Base-by-base conservation (phyloP, 23 tunicate species). In the Trididemnum clinides region DNA sequence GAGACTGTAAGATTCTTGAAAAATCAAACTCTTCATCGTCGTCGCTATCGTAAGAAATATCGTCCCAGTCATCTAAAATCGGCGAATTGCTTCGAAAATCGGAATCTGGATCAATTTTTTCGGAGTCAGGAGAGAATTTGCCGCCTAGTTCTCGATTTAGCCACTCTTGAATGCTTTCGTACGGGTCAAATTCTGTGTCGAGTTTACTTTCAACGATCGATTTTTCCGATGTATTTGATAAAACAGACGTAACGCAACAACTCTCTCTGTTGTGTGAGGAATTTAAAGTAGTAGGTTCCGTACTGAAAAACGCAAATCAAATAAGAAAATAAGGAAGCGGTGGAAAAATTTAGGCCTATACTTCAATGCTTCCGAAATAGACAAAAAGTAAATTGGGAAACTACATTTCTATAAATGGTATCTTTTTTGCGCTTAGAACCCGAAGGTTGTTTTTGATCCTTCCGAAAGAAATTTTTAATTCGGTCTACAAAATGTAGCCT, bases 61-160 rank as follows among this genome's bases (percentile, higher is more conserved):
- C 66, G 25, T 78, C 83, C 83, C 83, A 78, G 23, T 51, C 83
- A 34, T 78, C 83, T 1, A 51, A 51, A 19, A 78, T 78, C 22
- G 75, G 75, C 5, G 37, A 28, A 4, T 66, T 37, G n/a, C 75
- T 66, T 3, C 75, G 75, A n/a, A 66, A 5, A 29, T 66, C 75
- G 20, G 66, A n/a, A 10, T 59, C 66, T n/a, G 25, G 3, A 59
- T 59, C 66, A 25, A 28, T 59, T 59, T 59, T 59, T n/a, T n/a
- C n/a, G n/a, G n/a, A n/a, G n/a, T n/a, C n/a, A 44, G 54, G 54
- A 10, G 10, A 10, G 12, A 15, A 15, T 44, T 44, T 44, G 5
- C 37, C 75, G 12, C 75, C 75, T 20, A 66, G n/a, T 32, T 66
- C 75, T 31, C 22, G 10, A 32, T 66, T 66, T 31, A 66, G n/a